Conservation (phyloP, 2,113 vertebrate genomes). For the Leucoraja erinaceus region DNA sequence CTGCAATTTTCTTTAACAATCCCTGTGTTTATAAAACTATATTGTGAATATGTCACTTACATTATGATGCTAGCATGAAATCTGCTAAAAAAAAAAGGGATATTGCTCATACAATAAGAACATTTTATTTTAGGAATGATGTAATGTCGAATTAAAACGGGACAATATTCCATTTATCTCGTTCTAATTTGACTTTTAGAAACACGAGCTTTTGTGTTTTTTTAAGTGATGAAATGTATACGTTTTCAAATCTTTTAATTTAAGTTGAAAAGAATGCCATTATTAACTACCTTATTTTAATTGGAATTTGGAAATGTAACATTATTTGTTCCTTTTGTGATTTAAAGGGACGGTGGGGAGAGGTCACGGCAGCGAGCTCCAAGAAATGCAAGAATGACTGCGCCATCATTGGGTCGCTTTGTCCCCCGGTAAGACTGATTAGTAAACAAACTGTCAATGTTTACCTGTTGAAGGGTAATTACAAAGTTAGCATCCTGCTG, state of each 20-base stretch:
- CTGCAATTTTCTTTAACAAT: background rate
- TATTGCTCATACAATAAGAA: background rate
- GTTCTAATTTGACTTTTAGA: background rate
- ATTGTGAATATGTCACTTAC: background rate
- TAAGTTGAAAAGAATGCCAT: background rate
- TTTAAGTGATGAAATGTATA: too few species aligned
- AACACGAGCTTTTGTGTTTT: background rate
- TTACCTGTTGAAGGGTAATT: background rate
- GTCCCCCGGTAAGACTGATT: conserved; percentile 76
- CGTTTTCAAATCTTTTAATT: background rate
- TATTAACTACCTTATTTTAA: background rate
- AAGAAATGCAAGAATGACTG: conserved; percentile 91
- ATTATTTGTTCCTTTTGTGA: conserved; percentile 42
- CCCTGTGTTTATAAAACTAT: too few species aligned
- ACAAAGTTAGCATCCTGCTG: background rate
- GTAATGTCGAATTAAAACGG: background rate
- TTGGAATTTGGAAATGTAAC: background rate
- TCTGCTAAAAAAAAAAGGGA: background rate
- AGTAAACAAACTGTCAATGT: background rate
- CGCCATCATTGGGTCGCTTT: conserved; percentile 88
- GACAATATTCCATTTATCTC: too few species aligned
- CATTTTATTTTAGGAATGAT: background rate
- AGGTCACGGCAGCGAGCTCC: conserved; percentile 85
- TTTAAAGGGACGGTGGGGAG: conserved; percentile 79
- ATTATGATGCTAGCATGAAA: background rate